Percentiles rank a stretch among this genome's conserved stretches.
These are phyloP conservation scores for Chanos chanos DNA, from an alignment of 2,797 vertebrate species.

Conservation along the genomic window DNA sequence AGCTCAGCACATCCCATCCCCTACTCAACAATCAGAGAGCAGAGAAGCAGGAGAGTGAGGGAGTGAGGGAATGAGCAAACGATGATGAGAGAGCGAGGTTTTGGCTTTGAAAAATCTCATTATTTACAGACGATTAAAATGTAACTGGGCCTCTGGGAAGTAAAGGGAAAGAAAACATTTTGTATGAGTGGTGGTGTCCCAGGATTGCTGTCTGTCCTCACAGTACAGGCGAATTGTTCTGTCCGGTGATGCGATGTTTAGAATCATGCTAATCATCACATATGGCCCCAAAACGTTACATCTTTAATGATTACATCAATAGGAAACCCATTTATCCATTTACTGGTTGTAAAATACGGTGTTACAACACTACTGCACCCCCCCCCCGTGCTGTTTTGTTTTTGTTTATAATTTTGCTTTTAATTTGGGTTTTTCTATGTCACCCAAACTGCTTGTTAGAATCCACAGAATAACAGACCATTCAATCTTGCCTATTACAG, in stretches of 20 bases:
- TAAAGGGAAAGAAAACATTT: too few species aligned
- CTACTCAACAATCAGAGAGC: slow-evolving; percentile 10
- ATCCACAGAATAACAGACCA: background rate
- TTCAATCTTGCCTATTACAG: background rate
- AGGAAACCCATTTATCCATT: background rate
- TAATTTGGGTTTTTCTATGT: too few species aligned
- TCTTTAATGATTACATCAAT: slow-evolving; percentile 9
- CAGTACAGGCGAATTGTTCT: background rate
- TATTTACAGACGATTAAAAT: slow-evolving; percentile 24
- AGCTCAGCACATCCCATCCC: slow-evolving; percentile 34
- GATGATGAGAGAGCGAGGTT: background rate
- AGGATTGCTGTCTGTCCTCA: too few species aligned
- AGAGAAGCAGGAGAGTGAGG: slow-evolving; percentile 10
- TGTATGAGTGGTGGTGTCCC: too few species aligned
- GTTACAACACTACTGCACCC: background rate
- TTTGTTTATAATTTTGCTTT: too few species aligned
- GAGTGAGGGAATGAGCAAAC: slow-evolving; percentile 13
- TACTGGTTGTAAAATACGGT: slow-evolving; percentile 8
- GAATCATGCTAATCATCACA: background rate
- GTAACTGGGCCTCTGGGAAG: slow-evolving; percentile 7
- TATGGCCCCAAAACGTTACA: background rate
- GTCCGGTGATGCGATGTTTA: background rate
- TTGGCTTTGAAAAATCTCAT: background rate
- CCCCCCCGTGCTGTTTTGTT: too few species aligned
- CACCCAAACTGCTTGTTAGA: slow-evolving; percentile 1